Evolutionary conservation across 2,797 vertebrate species (phyloP), one percentile per base, ranked within the genome.

Genomic region (Acridotheres tristis): DNA sequence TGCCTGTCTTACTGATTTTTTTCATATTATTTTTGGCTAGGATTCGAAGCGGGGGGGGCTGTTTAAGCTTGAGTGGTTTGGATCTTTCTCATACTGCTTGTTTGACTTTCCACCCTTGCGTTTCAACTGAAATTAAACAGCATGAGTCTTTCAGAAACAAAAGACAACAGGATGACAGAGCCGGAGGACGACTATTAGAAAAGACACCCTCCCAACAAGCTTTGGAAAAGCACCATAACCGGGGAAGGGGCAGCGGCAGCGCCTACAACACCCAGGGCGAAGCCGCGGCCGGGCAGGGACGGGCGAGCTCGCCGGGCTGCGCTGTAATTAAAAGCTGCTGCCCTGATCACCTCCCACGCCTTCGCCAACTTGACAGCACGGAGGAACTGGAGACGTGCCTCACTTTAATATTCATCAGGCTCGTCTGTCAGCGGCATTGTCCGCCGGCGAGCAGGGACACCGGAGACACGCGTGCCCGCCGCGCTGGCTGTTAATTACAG

Each of bases 201-300:
- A 48, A 45, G 19, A 22, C 29, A 27, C 3, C 10, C 26, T 10
- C 3, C 25, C 1, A 20, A 5, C 14, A 4, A 19, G 48, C 43
- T 38, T 11, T 1, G 17, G 53, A 3, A 5, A 43, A 34, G 59
- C n/a, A 20, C 34, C 11, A 0, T 0, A 2, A 3, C 0, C 25
- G 10, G 54, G 0, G 15, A 13, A 21, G 42, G 63, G 29, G 48
- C 55, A 77, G 54, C 72, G 29, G 54, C 43, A 11, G 73, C 0
- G 36, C 57, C 9, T 0, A 0, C 4, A 22, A 4, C 16, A 9
- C 0, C 0, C 13, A 2, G 65, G 10, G 20, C 1, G 13, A 7
- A 43, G 68, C 58, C 32, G 72, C 54, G 38, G 76, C 75, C 40
- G 47, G 19, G 23, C 47, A 65, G 34, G 19, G 22, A 2, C 62